phyloP scores from a whole-genome alignment of 2,113 vertebrate genomes.

The Rhynchomys soricoides region DNA sequence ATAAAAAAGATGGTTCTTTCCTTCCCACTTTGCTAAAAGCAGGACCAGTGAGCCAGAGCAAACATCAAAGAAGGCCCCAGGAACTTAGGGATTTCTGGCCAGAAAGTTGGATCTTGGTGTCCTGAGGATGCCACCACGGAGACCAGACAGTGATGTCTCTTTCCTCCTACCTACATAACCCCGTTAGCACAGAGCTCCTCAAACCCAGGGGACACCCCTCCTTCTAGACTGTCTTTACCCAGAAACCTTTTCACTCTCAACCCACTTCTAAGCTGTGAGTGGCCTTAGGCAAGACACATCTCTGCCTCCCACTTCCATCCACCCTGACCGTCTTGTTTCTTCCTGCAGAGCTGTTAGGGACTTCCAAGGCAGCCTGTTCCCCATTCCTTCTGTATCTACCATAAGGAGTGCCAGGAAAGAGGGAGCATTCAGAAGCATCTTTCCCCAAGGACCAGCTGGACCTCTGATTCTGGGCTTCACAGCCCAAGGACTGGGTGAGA shows the following conservation, averaged over 20 bases:
- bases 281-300: not conserved
- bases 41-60: not conserved
- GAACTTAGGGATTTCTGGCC: constrained; percentile 29
- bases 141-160: constrained; percentile 13
- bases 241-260: not conserved
- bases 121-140: constrained; percentile 8
- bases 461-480: constrained; percentile 3
- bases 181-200: constrained; percentile 26
- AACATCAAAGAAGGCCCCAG: constrained; percentile 69
- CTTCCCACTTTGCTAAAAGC: constrained; percentile 20
- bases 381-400: not conserved
- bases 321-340: not conserved
- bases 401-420: not conserved
- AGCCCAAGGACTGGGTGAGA: constrained; percentile 5
- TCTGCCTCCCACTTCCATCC: not conserved
- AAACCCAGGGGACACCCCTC: not conserved
- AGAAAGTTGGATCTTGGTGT: constrained; percentile 57
- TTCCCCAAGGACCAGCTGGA: not conserved
- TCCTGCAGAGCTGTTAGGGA: not conserved
- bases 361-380: not conserved
- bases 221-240: not conserved
- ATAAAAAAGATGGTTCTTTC: constrained; percentile 19
- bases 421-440: not conserved
- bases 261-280: not conserved
- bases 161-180: constrained; percentile 21